phyloP scores from a whole-genome alignment of 2,888 invertebrate genomes.

The Latheticus oryzae region DNA sequence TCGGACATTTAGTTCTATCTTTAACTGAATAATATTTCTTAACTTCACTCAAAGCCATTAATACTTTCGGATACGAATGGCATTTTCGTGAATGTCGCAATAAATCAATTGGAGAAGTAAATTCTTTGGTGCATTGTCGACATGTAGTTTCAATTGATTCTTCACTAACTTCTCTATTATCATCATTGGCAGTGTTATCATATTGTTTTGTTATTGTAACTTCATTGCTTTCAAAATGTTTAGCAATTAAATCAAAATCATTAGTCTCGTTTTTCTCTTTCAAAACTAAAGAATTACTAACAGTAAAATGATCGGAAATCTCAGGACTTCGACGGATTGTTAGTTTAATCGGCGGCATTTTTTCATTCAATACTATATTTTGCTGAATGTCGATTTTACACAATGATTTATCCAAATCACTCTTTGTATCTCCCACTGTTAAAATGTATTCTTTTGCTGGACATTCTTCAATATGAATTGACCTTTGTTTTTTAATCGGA shows the following conservation, averaged over 20 bases:
- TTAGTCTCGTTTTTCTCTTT: slow-evolving; percentile 22
- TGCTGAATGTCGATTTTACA: slow-evolving; percentile 26
- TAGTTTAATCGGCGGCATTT: slow-evolving; percentile 17
- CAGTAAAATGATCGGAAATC: slow-evolving; percentile 9
- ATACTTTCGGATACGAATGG: slow-evolving; percentile 34
- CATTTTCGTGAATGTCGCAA: slow-evolving; percentile 27
- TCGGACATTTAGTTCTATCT: slow-evolving; percentile 33
- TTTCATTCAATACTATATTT: slow-evolving; percentile 19
- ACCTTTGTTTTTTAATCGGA: slow-evolving; percentile 24
- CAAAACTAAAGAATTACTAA: slow-evolving; percentile 14
- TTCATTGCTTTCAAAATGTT: slow-evolving; percentile 10
- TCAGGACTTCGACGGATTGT: slow-evolving; percentile 14
- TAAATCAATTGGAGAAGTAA: slow-evolving; percentile 17
- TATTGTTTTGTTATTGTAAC: slow-evolving; percentile 10
- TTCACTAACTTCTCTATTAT: not conserved
- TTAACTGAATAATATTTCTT: slow-evolving; percentile 30
- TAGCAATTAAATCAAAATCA: slow-evolving; percentile 10
- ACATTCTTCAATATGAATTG: slow-evolving; percentile 28
- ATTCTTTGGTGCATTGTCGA: slow-evolving; percentile 15
- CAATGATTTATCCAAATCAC: not conserved
- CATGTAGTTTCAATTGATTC: slow-evolving; percentile 11
- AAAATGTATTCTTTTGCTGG: slow-evolving; percentile 34
- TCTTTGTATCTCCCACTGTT: slow-evolving; percentile 10
- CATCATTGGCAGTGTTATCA: not conserved
- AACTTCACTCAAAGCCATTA: slow-evolving; percentile 38